Base-by-base conservation (phyloP, 2,797 vertebrate species). In the Podarcis siculus region DNA sequence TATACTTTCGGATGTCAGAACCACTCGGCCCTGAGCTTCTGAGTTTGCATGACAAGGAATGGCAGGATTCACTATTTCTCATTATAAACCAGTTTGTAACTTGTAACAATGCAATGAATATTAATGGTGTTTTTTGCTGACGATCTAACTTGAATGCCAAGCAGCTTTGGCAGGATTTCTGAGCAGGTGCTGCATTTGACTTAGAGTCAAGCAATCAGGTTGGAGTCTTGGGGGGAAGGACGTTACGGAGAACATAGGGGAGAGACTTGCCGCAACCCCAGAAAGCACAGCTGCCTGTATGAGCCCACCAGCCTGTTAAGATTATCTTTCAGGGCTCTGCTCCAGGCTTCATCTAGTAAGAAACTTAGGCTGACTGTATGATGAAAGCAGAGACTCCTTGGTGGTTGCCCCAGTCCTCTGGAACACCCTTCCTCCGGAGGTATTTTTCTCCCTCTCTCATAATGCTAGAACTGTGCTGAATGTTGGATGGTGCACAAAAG, bases 101-200 rank as follows among this genome's bases (percentile, higher is more conserved):
- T 83, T 85, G 77, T 42, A 89, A 85, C 83, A 66, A 23, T 81
- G 69, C 69, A 85, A 76, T 81, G 69, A 85, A 89, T 89, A 89
- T 75, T 85, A 85, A 89, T 89, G 4, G 39, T 49, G 64, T 85
- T 81, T 75, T 69, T 85, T 79, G 83, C 79, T 64, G 55, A 49
- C 25, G n/a, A 75, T 81, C 58, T 75, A 30, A 72, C n/a, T n/a
- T 81, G 83, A 89, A 89, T 89, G 78, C 32, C 32, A 85, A 89
- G 58, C 69, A 85, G 69, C 39, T 76, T n/a, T 75, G 39, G 77
- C 77, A 75, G 69, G 55, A 25, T 61, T 83, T 83, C 4, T 49
- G 30, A 58, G 23, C 19, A 17, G 39, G 13, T 72, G 37, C 37
- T 72, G 67, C 35, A 45, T 84, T 79, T 81, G 39, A 3, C 66